Evolutionary conservation across 2,888 invertebrate genomes (phyloP).

Genomic region (Esperia sulphurella): DNA sequence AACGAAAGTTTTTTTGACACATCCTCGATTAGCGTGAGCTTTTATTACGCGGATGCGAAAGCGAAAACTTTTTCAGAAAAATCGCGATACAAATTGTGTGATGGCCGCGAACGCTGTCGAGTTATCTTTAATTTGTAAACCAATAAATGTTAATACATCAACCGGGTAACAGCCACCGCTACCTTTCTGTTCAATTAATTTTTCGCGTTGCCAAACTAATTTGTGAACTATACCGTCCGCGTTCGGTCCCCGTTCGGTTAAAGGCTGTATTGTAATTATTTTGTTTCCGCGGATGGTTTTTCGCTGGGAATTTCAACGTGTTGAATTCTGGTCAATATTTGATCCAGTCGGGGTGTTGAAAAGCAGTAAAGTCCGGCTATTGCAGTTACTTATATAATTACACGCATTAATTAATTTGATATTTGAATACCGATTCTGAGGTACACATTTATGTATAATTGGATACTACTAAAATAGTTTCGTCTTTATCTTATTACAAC

Average conservation of each 20-base stretch:
- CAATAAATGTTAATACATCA: slow-evolving; percentile 78
- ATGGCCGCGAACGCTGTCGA: slow-evolving; percentile 31
- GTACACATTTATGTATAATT: too few species aligned
- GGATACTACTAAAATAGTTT: too few species aligned
- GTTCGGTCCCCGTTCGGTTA: slow-evolving; percentile 50
- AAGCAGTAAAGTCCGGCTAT: slow-evolving; percentile 21
- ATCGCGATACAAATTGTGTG: slow-evolving; percentile 37
- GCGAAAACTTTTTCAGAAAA: slow-evolving; percentile 45
- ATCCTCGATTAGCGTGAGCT: slow-evolving; percentile 37
- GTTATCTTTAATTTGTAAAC: slow-evolving; percentile 75
- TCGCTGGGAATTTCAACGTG: slow-evolving; percentile 61
- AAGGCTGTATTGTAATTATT: slow-evolving; percentile 47
- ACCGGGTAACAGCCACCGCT: slow-evolving; percentile 37
- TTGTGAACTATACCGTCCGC: slow-evolving; percentile 62
- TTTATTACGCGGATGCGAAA: slow-evolving; percentile 22
- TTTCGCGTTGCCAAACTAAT: slow-evolving; percentile 65
- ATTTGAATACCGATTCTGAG: too few species aligned
- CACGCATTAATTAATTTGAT: neutral
- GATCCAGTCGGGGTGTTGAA: slow-evolving; percentile 38
- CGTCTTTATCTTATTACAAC: too few species aligned
- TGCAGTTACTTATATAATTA: slow-evolving; percentile 40
- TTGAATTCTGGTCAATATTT: slow-evolving; percentile 72
- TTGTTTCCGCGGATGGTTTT: slow-evolving; percentile 68
- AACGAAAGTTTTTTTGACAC: slow-evolving; percentile 28
- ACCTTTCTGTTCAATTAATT: slow-evolving; percentile 60